Evolutionary conservation across 1,140 invertebrate genomes (phyloP), one percentile per base, ranked within the genome.

Genomic region (Sycobia sp.): DNA sequence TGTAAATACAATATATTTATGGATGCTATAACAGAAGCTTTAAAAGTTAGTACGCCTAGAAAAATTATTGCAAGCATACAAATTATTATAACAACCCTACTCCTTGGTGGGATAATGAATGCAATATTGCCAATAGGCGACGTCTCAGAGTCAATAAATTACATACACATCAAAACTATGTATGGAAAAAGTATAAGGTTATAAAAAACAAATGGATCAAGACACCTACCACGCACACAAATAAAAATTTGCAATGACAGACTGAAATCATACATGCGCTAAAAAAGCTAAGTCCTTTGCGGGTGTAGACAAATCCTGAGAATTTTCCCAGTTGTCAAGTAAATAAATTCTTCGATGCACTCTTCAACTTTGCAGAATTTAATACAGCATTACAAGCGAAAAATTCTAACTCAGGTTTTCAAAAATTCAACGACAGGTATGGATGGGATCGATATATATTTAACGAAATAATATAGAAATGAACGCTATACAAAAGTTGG

Each of bases 191-290:
- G 14, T n/a, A 27, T 2, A 5, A 47, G 27, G 5, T 27, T 47
- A 14, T 14, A 27, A 47, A 47, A 47, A 47, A 47, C 27, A 47
- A 47, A 47, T 47, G 46, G 46, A n/a, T 14, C 3, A 39, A 39
- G 4, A 39, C n/a, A 9, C n/a, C n/a, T n/a, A n/a, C n/a, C n/a
- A 14, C 13, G n/a, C 13, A 9, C 14, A 9, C 7, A n/a, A n/a
- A n/a, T n/a, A n/a, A n/a, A n/a, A n/a, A n/a, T n/a, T n/a, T n/a
- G n/a, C n/a, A n/a, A n/a, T 10, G 9, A 39, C 36, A 10, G 5
- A 7, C 36, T 39, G 36, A 39, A 39, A 39, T 14, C 36, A 39
- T 14, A 9, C 10, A 39, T 3, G 3, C n/a, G 14, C 5, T 9
- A 39, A 14, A 39, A 7, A 34, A 7, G n/a, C n/a, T n/a, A n/a